Base-by-base conservation (phyloP, 2,888 invertebrate species). In the Lordiphosa andalusiaca region DNA sequence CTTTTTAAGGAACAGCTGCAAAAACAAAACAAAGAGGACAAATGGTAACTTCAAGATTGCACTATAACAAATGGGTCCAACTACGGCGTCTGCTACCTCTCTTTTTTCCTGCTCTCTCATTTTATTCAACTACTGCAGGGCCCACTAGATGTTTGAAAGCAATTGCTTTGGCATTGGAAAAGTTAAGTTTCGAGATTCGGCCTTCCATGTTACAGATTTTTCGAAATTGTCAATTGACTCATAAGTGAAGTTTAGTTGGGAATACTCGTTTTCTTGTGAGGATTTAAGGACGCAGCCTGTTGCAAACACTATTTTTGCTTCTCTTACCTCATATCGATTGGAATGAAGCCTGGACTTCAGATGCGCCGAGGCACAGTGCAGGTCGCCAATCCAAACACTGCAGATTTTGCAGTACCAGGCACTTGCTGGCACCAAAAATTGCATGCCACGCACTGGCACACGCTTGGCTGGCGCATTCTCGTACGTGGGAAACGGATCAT, bases 341-440 rank as follows among this genome's bases (percentile, higher is more conserved):
- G 94, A 93, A 90, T 96, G 96, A 21, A 91, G 90, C 61, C 93
- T 91, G 0, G 95, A 95, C 87, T 96, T 96, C 61, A 96, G 91
- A 90, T 96, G 96, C 1, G 94, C 92, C 7, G 95, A 95, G 0
- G 96, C 96, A 88, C 96, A 96, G 88, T 96, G 95, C 63, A 95
- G 91, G 88, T 96, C 96, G 0, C 96, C 96, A 84, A 96, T 95
- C 93, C 96, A 96, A 76, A 93, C 91, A 86, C 95, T 94, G 85
- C 96, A 96, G 65, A 96, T 91, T 88, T 95, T 95, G 90, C 96
- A 96, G 90, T 94, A 96, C 96, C 96, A 96, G 30, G 96, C 94
- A 5, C 95, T 94, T 0, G 96, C 93, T 2, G 96, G 94, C 73
- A 95, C 94, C 90, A 96, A 94, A 91, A 96, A 96, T 87, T 96